Evolutionary conservation across 2,113 vertebrate species (phyloP).

Genomic region (Lathamus discolor): DNA sequence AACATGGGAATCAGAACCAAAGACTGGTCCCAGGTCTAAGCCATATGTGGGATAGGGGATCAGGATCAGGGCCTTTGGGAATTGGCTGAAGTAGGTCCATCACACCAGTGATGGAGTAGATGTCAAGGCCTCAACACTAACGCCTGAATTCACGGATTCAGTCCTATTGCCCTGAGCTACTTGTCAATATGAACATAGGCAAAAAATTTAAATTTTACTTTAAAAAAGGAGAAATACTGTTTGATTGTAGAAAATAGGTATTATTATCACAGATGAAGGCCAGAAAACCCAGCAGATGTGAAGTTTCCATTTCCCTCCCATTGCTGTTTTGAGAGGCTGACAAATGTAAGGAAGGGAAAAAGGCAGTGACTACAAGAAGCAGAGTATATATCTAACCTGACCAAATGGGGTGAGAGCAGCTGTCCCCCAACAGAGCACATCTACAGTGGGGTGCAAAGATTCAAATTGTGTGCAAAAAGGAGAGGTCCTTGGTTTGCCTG

Average conservation of each 20-base stretch:
- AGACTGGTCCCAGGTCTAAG: background rate
- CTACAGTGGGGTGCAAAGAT: accelerated
- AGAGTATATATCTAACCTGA: background rate
- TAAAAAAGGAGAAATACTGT: background rate
- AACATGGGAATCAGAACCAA: background rate
- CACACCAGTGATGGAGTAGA: background rate
- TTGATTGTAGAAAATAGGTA: background rate
- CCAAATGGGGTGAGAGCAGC: background rate
- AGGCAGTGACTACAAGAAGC: background rate
- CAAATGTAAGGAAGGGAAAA: background rate
- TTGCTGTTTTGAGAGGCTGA: background rate
- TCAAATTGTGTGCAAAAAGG: background rate
- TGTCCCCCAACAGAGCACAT: accelerated
- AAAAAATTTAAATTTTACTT: background rate
- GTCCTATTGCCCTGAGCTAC: background rate
- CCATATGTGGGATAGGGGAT: background rate
- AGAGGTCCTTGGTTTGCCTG: background rate
- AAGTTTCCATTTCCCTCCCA: background rate
- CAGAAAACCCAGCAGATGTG: background rate
- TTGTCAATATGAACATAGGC: background rate
- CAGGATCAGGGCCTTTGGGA: background rate
- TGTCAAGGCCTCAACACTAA: background rate
- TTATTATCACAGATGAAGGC: background rate
- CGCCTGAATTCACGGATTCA: background rate
- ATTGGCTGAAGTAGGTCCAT: background rate